These are phyloP conservation scores for Ondatra zibethicus DNA, from an alignment of 2,113 vertebrate species.

Conservation along the genomic window DNA sequence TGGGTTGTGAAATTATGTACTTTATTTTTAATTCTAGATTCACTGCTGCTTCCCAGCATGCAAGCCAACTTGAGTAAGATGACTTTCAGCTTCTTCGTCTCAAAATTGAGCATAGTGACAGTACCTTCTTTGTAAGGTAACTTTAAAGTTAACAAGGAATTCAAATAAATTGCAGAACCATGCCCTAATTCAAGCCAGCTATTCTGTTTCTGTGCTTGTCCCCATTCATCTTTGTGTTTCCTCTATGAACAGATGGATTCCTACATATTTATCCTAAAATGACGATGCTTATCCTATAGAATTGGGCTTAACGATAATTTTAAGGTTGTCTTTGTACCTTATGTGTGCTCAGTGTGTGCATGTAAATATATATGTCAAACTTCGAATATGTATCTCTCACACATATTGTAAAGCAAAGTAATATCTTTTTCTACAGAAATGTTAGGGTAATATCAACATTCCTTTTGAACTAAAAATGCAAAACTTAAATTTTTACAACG, in stretches of 20 bases:
- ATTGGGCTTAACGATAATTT: neutral
- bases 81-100: neutral
- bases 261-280: neutral
- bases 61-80: neutral
- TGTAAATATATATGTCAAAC: neutral
- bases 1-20: neutral
- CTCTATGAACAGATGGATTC: neutral
- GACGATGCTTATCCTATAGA: neutral
- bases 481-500: neutral
- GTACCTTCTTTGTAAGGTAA: neutral
- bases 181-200: neutral
- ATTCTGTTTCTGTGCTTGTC: neutral
- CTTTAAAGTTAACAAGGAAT: neutral
- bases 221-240: neutral
- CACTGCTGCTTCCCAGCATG: neutral
- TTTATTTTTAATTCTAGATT: neutral
- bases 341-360: neutral
- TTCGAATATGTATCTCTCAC: neutral
- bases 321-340: neutral
- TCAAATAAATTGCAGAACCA: neutral
- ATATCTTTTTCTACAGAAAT: neutral
- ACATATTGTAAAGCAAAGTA: constrained; percentile 35
- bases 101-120: neutral
- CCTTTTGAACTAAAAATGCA: neutral
- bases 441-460: neutral